phyloP scores from a whole-genome alignment of 2,113 vertebrate genomes.

The Nothobranchius kuhntae region DNA sequence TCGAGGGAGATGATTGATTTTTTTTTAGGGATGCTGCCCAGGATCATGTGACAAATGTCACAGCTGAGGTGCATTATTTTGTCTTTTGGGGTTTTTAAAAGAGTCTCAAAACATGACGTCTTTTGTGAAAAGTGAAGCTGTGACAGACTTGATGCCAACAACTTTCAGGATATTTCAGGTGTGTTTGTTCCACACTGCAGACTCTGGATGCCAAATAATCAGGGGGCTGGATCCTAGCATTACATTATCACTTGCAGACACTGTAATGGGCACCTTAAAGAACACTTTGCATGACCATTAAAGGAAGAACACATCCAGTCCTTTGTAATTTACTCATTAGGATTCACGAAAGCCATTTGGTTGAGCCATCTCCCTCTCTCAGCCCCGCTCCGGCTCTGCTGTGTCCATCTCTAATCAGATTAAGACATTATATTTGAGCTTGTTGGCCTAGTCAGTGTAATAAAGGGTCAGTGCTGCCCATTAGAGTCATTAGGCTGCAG shows the following conservation, averaged over 20 bases:
- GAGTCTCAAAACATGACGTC: not conserved
- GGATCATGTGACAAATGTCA: conserved; percentile 43
- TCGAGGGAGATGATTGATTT: conserved; percentile 54
- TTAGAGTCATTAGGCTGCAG: conserved; percentile 70
- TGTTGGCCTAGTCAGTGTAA: conserved; percentile 72
- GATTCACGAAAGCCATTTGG: conserved; percentile 15
- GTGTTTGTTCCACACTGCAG: not conserved
- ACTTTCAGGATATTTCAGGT: not conserved
- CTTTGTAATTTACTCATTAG: conserved; percentile 13
- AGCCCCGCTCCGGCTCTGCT: conserved; percentile 37
- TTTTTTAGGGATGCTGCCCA: conserved; percentile 2
- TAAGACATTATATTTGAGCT: conserved; percentile 67
- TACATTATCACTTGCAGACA: conserved; percentile 18
- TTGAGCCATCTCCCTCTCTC: conserved; percentile 18
- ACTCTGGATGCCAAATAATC: not conserved
- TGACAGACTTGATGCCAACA: not conserved
- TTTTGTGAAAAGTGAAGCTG: not conserved
- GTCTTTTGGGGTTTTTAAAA: conserved; percentile 10
- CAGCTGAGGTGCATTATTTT: conserved; percentile 32
- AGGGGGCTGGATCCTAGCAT: not conserved
- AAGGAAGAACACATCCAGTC: conserved; percentile 9
- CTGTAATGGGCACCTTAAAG: conserved; percentile 7
- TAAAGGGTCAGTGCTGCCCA: conserved; percentile 68
- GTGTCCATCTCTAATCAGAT: conserved; percentile 71
- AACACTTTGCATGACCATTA: conserved; percentile 13